A percentile compares a stretch with the other conserved stretches of the same genome.
phyloP scores from a whole-genome alignment of 2,113 vertebrate genomes.

The Amazona vittata region DNA sequence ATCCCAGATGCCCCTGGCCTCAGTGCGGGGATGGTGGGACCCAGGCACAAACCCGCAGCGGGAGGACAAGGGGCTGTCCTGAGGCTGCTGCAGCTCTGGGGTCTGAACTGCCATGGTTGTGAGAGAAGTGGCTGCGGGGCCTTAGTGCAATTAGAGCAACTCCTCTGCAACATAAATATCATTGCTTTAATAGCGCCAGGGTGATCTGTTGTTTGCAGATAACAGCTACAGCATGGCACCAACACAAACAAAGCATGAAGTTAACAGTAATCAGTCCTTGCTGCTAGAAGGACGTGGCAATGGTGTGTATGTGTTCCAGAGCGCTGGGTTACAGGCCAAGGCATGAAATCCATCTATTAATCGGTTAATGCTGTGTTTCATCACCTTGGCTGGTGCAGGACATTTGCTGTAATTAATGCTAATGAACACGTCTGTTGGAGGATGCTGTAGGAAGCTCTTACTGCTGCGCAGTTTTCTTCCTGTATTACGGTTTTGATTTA shows the following conservation, averaged over 20 bases:
- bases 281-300: neutral
- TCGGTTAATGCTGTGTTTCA: accelerated
- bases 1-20: neutral
- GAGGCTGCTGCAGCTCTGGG: neutral
- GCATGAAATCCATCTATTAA: neutral
- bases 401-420: neutral
- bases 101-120: accelerated
- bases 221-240: accelerated
- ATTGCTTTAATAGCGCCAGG: neutral
- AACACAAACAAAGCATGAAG: neutral
- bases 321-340: neutral
- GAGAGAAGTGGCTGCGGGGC: neutral
- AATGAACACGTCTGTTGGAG: neutral
- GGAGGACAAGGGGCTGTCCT: accelerated
- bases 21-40: neutral
- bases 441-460: neutral
- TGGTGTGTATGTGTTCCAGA: accelerated
- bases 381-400: neutral
- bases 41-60: accelerated
- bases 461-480: no score
- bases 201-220: neutral
- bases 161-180: neutral
- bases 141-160: neutral
- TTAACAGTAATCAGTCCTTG: accelerated
- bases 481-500: accelerated